Base-by-base conservation (phyloP, 2,888 invertebrate species). In the Drosophila austrosaltans region DNA sequence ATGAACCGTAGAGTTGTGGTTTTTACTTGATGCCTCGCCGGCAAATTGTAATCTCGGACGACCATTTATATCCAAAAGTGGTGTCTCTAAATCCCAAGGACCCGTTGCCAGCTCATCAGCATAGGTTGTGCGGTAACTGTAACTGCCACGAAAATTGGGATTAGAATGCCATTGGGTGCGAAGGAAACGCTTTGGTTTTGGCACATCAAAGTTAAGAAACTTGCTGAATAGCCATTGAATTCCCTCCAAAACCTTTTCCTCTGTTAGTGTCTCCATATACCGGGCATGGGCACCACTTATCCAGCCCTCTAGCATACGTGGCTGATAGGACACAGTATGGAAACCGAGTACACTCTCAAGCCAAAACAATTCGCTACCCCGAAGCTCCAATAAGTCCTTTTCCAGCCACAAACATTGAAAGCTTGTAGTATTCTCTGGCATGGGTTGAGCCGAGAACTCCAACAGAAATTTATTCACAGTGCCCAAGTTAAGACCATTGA, bases 151-250 rank as follows among this genome's bases (percentile, higher is more conserved):
- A 1, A 94, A 93, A 67, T 94, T 93, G 0, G 93, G 93, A 87
- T 95, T 94, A 0, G 93, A 93, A 30, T 93, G 93, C 96, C 96
- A 96, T 76, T 93, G 93, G 0, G 96, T 94, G 79, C 95, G 94
- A 86, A 79, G 16, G 32, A 89, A 79, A 28, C 62, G 68, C 22
- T 80, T 70, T 0, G 90, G 90, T 1, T 81, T 58, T 0, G 91
- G 83, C 59, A 90, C 77, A 1, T 72, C 68, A 53, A 87, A 90
- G 16, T 65, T 58, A 2, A 91, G 62, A 70, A 92, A 92, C 61
- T 90, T 91, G 2, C 77, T 65, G 42, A 91, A 80, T 3, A 91
- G 72, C 84, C 80, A 87, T 66, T 84, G 69, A 1, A 90, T 36
- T 0, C 82, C 87, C 1, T 80, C 74, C 1, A 87, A 28, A 0